Evolutionary conservation across 2,113 vertebrate species (phyloP), one percentile per base, ranked within the genome.

Genomic region (Saiga tatarica): DNA sequence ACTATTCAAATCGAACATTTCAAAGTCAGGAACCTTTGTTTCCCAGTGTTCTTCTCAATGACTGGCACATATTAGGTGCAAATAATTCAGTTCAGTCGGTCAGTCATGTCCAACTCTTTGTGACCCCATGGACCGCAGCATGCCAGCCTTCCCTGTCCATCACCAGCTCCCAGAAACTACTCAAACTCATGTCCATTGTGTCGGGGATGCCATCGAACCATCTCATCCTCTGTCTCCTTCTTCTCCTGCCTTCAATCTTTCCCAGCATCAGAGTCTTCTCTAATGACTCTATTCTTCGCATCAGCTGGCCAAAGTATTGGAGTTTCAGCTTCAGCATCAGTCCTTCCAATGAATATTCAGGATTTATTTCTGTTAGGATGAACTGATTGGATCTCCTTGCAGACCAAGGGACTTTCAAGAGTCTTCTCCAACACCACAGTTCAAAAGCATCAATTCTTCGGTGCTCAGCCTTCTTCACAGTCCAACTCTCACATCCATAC

Each of bases 201-300:
- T 71, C 2, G 0, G n/a, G 36, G n/a, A 71, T 71, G 64, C n/a
- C n/a, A 71, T 11, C 9, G n/a, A 36, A 5, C n/a, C 9, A 36
- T 71, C n/a, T 21, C 64, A 71, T 36, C n/a, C 64, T 21, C n/a
- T 71, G 64, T 71, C 4, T 2, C 64, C 64, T 71, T 36, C 64
- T 71, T 36, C 8, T 71, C n/a, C 17, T 71, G 16, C n/a, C 64
- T 21, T 36, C 64, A 36, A 21, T 36, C 64, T 21, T 11, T 36
- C n/a, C 64, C n/a, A 36, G 64, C 9, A 36, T 71, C 33, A 67
- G 64, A 11, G n/a, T 71, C 17, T 71, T 36, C 21, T 71, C 64
- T 33, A 21, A 5, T 71, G 64, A 71, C 1, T 36, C n/a, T 11
- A 17, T 21, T 36, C 17, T 67, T 36, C 0, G 0, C 17, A 21